Percentiles rank a stretch among this genome's conserved stretches.
phyloP scores from a whole-genome alignment of 2,888 invertebrate species.

The Stenurella melanura region DNA sequence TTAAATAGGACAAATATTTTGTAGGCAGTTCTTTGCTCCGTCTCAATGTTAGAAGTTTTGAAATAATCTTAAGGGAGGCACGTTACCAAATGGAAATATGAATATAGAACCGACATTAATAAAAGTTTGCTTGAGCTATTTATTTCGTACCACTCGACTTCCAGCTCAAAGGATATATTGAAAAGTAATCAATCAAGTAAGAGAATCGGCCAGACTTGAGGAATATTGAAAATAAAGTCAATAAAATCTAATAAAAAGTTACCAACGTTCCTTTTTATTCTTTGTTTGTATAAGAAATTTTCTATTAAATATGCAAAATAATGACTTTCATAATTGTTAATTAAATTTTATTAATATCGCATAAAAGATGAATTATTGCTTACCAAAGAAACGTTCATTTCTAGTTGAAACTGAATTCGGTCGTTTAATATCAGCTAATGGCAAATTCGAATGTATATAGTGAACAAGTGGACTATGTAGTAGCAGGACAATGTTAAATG shows the following conservation, averaged over 20 bases:
- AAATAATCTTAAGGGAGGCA: constrained; percentile 29
- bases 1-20: not conserved
- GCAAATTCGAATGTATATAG: not conserved
- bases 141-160: constrained; percentile 49
- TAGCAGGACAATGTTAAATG: too few species aligned
- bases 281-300: constrained; percentile 14
- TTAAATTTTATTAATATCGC: not conserved
- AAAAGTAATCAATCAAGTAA: constrained; percentile 58
- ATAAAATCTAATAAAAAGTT: constrained; percentile 52
- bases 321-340: constrained; percentile 11
- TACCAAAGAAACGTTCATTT: not conserved
- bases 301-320: not conserved
- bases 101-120: constrained; percentile 57
- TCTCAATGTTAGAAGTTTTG: constrained; percentile 15
- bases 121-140: constrained; percentile 52
- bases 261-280: constrained; percentile 26
- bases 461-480: too few species aligned
- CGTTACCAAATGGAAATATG: constrained; percentile 52
- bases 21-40: constrained; percentile 12
- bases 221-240: constrained; percentile 55
- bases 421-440: not conserved
- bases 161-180: constrained; percentile 54
- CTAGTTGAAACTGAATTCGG: not conserved
- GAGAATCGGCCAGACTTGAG: constrained; percentile 44
- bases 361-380: not conserved